Evolutionary conservation across 1,140 invertebrate genomes (phyloP).

Genomic region (Saccostrea echinata): DNA sequence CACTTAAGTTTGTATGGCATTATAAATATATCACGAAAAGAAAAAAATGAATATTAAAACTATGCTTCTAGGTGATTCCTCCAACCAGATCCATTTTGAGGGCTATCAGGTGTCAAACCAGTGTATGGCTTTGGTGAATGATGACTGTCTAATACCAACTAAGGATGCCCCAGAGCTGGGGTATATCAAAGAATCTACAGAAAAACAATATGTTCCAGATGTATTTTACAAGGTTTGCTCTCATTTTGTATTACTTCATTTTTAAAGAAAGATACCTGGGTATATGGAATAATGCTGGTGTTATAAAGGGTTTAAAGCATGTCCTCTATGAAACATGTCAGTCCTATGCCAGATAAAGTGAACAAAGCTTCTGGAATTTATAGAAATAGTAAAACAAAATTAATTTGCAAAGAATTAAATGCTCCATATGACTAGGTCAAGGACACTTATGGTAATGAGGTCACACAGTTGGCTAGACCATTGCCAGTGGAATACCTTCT

Average conservation of each 20-base stretch:
- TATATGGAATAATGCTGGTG: background rate
- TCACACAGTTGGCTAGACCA: conserved; percentile 93
- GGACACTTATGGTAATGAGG: conserved; percentile 98
- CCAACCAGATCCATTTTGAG: conserved; percentile 33
- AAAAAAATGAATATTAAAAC: background rate
- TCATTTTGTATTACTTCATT: background rate
- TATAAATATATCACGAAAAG: no score
- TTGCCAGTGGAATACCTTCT: conserved; percentile 98
- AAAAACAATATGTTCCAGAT: conserved; percentile 98
- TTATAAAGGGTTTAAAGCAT: no score
- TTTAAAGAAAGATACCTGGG: no score
- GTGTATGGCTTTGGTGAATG: conserved; percentile 97
- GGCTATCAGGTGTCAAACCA: conserved; percentile 95
- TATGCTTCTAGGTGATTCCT: conserved; percentile 7
- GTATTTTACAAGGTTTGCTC: conserved; percentile 96
- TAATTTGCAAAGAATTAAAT: background rate
- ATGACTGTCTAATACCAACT: conserved; percentile 96
- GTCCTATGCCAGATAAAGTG: background rate
- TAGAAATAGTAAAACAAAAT: background rate
- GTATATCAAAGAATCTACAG: conserved; percentile 95
- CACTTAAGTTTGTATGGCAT: no score
- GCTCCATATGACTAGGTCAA: conserved; percentile 88
- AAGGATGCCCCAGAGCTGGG: conserved; percentile 98
- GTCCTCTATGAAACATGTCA: no score
- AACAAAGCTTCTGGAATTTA: background rate